A percentile compares a stretch with the other conserved stretches of the same genome.
Conservation (phyloP, 64 coral and sea anemone species). For the Dendrophyllia cribrosa region DNA sequence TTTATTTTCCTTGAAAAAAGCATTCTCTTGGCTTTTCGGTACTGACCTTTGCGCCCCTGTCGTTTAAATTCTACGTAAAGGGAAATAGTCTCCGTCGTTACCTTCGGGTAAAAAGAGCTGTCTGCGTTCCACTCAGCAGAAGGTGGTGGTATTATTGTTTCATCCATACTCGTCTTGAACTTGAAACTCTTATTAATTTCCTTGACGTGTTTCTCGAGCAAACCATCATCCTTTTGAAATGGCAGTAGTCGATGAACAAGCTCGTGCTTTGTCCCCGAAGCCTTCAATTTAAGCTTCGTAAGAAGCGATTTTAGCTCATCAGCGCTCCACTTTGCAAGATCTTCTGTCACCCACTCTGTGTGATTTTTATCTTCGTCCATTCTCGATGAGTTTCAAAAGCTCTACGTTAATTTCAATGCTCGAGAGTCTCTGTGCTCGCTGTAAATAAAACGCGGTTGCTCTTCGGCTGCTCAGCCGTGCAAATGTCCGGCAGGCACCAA, state of each 20-base stretch:
- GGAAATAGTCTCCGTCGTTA: too few relatives aligned
- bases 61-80: constrained; percentile 5
- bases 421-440: too few relatives aligned
- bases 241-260: constrained; percentile 18
- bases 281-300: background rate
- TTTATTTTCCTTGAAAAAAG: constrained; percentile 31
- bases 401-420: too few relatives aligned
- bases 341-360: background rate
- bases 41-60: constrained; percentile 41
- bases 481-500: background rate
- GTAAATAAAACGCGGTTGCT: too few relatives aligned
- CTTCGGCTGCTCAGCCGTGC: too few relatives aligned
- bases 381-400: too few relatives aligned
- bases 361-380: background rate
- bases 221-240: background rate
- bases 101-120: constrained; percentile 15
- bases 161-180: constrained; percentile 1
- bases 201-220: constrained; percentile 2
- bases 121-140: background rate
- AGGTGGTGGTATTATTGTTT: background rate
- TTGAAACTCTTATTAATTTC: too few relatives aligned
- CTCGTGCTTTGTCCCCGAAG: constrained; percentile 30
- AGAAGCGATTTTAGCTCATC: background rate
- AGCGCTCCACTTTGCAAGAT: background rate
- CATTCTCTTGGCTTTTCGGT: constrained; percentile 38